Evolutionary conservation across 2,113 vertebrate genomes (phyloP), one percentile per base, ranked within the genome.

Genomic region (Rostratula benghalensis): DNA sequence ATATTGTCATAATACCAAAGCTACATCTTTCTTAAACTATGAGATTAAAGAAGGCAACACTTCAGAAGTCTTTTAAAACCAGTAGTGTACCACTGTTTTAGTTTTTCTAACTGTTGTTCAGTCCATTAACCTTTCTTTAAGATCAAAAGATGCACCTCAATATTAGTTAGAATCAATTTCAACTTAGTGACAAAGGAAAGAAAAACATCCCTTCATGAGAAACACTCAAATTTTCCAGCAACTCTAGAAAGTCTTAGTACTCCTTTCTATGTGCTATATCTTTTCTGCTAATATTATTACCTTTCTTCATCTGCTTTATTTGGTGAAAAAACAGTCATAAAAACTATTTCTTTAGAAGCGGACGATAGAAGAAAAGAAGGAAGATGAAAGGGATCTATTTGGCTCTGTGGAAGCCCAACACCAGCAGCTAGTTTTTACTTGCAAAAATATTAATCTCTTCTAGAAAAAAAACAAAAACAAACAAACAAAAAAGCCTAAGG

Each of bases 361-460:
- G 68, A 96, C 9, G n/a, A 93, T 19, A 50, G 24, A 43, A 74
- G 46, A 46, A 46, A 46, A 17, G 64, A 71, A 73, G 37, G 48
- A 30, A 69, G 39, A 90, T 83, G 41, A 80, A 46, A 46, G 20
- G 46, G 27, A 83, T 93, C 39, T 61, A 61, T 88, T 94, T 94
- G 87, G 94, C 82, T 83, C 83, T 69, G 15, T 93, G 61, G 37
- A 83, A 96, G 53, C 92, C 35, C 76, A 92, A 82, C 22, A 56
- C 35, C 87, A 95, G 53, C 48, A 96, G 90, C n/a, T 96, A 88
- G 86, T 92, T 95, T 94, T 96, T 76, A 87, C 65, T 95, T 96
- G 69, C 87, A 97, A 94, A 93, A 96, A 33, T 56, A 94, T 41
- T 23, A 94, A 89, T 48, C 51, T 68, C 46, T 82, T 91, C 51